Conservation (phyloP, 2,888 invertebrate species). For the Euproctis similis region DNA sequence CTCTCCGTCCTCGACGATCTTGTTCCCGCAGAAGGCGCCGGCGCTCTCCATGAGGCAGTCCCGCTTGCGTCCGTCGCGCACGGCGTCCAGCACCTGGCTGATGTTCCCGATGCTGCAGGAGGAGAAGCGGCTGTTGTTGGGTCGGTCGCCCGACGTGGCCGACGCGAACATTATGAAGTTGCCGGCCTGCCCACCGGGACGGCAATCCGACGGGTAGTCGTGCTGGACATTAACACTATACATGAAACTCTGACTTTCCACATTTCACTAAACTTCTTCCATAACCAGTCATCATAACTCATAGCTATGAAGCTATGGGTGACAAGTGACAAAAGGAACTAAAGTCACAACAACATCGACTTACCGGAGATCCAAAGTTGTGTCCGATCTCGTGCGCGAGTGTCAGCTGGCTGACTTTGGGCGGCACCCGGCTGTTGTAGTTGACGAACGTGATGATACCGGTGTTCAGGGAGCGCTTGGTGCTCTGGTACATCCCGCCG, state of each 20-base stretch:
- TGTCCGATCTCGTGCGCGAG: constrained; percentile 99
- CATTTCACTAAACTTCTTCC: no score
- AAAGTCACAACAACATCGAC: no score
- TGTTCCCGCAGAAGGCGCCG: constrained; percentile 99
- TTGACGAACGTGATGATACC: constrained; percentile 99
- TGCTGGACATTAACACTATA: constrained; percentile 77
- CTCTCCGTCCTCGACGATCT: constrained; percentile 97
- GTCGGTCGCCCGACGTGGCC: constrained; percentile 97
- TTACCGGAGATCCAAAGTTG: constrained; percentile 98
- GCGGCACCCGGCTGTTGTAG: constrained; percentile 97
- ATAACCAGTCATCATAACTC: no score
- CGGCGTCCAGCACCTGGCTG: constrained; percentile 93
- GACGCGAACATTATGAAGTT: constrained; percentile 99
- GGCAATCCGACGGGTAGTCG: constrained; percentile 92
- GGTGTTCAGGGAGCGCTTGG: constrained; percentile 95
- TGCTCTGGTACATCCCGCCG: constrained; percentile 94
- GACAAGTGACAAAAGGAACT: no score
- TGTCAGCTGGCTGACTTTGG: constrained; percentile 97
- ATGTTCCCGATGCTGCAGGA: constrained; percentile 96
- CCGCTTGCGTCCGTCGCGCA: constrained; percentile 91
- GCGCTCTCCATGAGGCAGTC: constrained; percentile 93
- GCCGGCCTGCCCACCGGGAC: constrained; percentile 92
- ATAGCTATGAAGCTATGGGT: no score
- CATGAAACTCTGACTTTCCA: no score
- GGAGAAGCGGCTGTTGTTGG: constrained; percentile 98